Conservation (phyloP, 2,797 vertebrate genomes). For the Dryobates pubescens region DNA sequence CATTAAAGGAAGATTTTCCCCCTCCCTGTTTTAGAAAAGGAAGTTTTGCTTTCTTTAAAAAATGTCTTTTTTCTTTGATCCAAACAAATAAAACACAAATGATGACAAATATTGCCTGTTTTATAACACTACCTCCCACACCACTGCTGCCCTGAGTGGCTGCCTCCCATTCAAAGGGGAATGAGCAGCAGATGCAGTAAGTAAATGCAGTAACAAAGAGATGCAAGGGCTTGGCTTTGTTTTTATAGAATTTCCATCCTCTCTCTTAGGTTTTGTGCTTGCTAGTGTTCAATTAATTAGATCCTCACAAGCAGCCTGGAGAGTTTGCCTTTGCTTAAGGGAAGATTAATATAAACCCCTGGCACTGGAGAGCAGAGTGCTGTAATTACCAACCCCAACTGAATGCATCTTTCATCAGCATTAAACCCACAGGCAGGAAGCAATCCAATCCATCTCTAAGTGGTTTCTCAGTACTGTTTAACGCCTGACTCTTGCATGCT, state of each 20-base stretch:
- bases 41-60: neutral
- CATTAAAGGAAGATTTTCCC: neutral
- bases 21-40: neutral
- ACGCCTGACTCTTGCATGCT: neutral
- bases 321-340: neutral
- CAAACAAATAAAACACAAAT: constrained; percentile 6
- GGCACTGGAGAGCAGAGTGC: neutral
- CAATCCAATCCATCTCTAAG: neutral
- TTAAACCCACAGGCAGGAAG: neutral
- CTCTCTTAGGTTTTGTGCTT: neutral
- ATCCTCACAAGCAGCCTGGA: neutral
- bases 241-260: neutral
- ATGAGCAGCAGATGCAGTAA: neutral
- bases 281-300: neutral
- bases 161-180: neutral
- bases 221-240: neutral
- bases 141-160: neutral
- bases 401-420: neutral
- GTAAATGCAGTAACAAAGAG: constrained; percentile 2
- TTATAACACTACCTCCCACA: neutral
- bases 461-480: neutral
- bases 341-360: neutral
- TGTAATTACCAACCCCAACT: neutral
- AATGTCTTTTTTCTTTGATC: constrained; percentile 6
- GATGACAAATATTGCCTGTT: neutral